Evolutionary conservation across 2,113 vertebrate species (phyloP).

Genomic region (Pteruthius melanotis): DNA sequence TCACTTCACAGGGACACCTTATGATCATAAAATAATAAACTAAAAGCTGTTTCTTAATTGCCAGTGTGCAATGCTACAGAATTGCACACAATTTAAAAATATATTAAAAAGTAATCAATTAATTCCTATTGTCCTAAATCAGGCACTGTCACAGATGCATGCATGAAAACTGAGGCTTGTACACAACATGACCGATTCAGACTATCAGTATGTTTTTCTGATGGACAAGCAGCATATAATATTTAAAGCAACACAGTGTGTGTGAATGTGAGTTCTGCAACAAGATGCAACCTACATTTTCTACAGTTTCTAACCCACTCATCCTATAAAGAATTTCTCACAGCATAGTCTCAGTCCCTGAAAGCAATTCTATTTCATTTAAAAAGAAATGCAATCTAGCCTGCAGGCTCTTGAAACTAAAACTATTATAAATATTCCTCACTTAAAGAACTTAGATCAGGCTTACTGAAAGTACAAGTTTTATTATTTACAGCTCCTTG

Average conservation of each 20-base stretch:
- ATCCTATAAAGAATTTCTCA: not conserved
- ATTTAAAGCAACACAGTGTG: not conserved
- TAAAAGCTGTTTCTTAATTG: not conserved
- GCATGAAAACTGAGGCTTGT: not conserved
- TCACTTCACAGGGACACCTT: not conserved
- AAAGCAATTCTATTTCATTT: not conserved
- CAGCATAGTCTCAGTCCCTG: not conserved
- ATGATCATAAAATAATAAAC: not conserved
- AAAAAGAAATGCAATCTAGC: not conserved
- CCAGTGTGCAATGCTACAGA: not conserved
- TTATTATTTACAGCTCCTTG: not conserved
- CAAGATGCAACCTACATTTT: not conserved
- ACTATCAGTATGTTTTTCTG: not conserved
- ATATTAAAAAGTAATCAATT: not conserved
- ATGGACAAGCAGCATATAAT: not conserved
- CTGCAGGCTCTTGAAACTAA: not conserved
- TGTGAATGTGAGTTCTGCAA: not conserved
- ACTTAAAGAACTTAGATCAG: not conserved
- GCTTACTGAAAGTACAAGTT: not conserved
- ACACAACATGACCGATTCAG: not conserved
- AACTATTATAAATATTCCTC: not conserved
- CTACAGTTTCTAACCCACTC: not conserved
- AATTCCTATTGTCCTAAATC: not conserved
- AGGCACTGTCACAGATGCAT: not conserved
- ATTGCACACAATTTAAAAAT: not conserved